These are phyloP conservation scores for Oriolus oriolus DNA, from an alignment of 2,113 vertebrate genomes.

Conservation along the genomic window DNA sequence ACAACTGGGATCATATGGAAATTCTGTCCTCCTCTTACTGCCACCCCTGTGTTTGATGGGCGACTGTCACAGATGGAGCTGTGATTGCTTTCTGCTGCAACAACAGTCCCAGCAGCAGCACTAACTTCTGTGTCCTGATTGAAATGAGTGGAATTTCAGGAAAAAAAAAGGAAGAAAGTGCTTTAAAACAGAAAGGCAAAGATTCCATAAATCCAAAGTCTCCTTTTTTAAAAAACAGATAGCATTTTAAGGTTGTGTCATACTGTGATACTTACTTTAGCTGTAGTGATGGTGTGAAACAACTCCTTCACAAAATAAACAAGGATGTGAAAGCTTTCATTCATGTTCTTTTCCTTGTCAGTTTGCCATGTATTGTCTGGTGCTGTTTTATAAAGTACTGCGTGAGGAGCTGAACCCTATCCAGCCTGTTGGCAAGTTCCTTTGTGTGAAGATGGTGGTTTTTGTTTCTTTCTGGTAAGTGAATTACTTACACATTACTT, in stretches of 20 bases:
- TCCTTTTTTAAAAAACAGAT: background rate
- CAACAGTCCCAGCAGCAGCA: background rate
- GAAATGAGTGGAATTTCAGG: background rate
- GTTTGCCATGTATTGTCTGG: conserved; percentile 99
- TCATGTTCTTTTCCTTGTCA: conserved; percentile 49
- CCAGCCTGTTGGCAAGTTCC: conserved; percentile 94
- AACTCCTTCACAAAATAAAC: background rate
- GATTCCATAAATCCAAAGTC: background rate
- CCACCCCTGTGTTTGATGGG: background rate
- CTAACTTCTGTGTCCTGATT: background rate
- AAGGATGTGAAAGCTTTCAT: background rate
- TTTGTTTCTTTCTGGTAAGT: conserved; percentile 98
- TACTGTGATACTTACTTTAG: background rate
- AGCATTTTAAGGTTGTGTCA: background rate
- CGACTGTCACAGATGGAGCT: background rate
- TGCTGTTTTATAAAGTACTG: conserved; percentile 93
- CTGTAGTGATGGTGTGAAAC: background rate
- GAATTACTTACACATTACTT: background rate
- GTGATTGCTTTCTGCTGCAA: background rate
- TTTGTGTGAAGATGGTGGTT: conserved; percentile 97
- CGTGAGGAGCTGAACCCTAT: conserved; percentile 92
- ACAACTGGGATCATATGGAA: background rate
- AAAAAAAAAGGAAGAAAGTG: background rate
- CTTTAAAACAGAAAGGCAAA: background rate
- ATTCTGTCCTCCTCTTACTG: background rate